Conservation (phyloP, 2,888 invertebrate species). For the Coecobrya sp. region DNA sequence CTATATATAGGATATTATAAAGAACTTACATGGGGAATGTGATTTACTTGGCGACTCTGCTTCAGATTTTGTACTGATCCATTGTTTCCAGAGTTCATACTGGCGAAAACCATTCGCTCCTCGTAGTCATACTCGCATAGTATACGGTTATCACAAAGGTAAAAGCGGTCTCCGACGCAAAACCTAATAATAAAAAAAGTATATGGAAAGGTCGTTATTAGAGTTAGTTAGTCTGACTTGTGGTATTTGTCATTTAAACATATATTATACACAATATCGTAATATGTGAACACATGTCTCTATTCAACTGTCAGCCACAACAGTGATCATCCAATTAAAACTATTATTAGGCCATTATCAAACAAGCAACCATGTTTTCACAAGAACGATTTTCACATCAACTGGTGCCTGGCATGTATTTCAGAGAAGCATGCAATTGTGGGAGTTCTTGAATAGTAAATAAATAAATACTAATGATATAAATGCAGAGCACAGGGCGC, state of each 20-base stretch:
- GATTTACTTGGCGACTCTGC: conserved; percentile 81
- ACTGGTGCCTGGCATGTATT: conserved; percentile 48
- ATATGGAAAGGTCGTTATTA: neutral
- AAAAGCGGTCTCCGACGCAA: conserved; percentile 97
- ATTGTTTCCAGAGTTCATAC: conserved; percentile 89
- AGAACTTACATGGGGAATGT: conserved; percentile 76
- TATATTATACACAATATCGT: neutral
- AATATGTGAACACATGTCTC: conserved; percentile 49
- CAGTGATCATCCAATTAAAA: conserved; percentile 63
- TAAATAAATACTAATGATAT: conserved; percentile 65
- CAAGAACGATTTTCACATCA: conserved; percentile 23
- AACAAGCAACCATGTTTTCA: conserved; percentile 21
- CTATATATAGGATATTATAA: too few species aligned
- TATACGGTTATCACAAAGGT: conserved; percentile 97
- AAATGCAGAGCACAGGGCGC: neutral
- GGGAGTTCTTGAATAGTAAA: conserved; percentile 58
- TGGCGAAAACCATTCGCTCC: conserved; percentile 96
- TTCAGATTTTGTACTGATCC: conserved; percentile 83
- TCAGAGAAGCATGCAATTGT: conserved; percentile 24
- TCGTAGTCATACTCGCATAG: conserved; percentile 98
- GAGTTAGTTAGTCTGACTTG: neutral
- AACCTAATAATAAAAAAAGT: conserved; percentile 90
- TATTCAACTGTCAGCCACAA: conserved; percentile 50
- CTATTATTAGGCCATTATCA: conserved; percentile 63
- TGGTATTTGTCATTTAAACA: neutral